Base-by-base conservation (phyloP, 2,888 invertebrate genomes). In the Volucella inflata region DNA sequence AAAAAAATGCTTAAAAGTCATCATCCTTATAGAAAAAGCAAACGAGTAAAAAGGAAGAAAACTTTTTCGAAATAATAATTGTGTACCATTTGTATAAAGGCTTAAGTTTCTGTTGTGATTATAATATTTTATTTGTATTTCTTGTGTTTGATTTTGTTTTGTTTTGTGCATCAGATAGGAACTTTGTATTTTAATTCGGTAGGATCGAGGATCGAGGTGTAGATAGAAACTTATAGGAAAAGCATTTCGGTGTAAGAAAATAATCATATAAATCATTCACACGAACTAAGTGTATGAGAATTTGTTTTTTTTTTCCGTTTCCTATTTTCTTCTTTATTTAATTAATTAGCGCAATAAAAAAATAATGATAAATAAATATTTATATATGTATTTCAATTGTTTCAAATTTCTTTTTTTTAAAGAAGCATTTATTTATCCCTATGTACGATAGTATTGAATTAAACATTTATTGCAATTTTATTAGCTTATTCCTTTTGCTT, bases 271-370 rank as follows among this genome's bases (percentile, higher is more conserved):
- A 65, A 62, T 44, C 14, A 42, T 60, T 72, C 40, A 10, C 53
- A 74, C 30, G 59, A 60, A 30, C 30, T 51, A 30, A 51, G 65
- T 67, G 51, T 59, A 38, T 74, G 74, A 46, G 55, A 59, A 70
- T 40, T 70, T 14, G 42, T 60, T 51, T 71, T 36, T 44, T 53
- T n/a, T 65, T 53, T 44, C 62, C n/a, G n/a, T 16, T 1, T 6
- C 30, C 4, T 30, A 30, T 68, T 64, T 38, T 42, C 48, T 30
- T 64, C 57, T 48, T 68, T 75, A 81, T 81, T 80, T 75, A 80
- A 68, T 68, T n/a, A 46, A n/a, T n/a, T 80, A 80, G 75, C 55
- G 62, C 60, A 80, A 80, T 80, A 80, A 79, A 30, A 30, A 6
- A 21, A 21, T 30, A 30, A 30, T 30, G 30, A 30, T 30, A 30